These are phyloP conservation scores for Drosophila birchii DNA, from an alignment of 2,888 invertebrate genomes.

Conservation along the genomic window DNA sequence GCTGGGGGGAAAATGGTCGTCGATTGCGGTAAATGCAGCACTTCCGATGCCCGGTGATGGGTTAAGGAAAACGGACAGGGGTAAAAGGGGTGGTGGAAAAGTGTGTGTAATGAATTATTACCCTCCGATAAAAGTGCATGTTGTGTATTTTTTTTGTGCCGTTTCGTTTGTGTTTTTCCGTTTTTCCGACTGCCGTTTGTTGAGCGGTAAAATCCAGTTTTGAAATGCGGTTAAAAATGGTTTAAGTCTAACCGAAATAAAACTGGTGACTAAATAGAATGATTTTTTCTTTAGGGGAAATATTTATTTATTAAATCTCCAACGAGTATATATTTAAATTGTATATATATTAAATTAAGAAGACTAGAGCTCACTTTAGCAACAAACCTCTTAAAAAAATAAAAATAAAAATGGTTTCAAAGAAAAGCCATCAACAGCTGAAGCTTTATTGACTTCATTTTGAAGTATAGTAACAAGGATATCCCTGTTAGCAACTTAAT, in stretches of 20 bases:
- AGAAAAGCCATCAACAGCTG: neutral
- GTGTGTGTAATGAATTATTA: constrained; percentile 82
- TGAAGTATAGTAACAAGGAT: neutral
- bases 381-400: too few species aligned
- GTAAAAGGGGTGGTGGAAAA: constrained; percentile 50
- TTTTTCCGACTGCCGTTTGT: constrained; percentile 16
- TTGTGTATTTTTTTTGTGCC: constrained; percentile 50
- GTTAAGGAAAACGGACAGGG: constrained; percentile 51
- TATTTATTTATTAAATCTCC: neutral
- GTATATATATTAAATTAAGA: too few species aligned
- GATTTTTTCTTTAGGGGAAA: neutral
- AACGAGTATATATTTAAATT: too few species aligned
- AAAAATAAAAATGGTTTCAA: too few species aligned
- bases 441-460: neutral
- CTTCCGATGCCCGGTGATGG: constrained; percentile 73
- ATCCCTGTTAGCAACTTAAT: too few species aligned
- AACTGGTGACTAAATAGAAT: neutral
- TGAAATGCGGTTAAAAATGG: constrained; percentile 21
- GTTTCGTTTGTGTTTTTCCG: constrained; percentile 42
- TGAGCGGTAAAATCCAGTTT: constrained; percentile 18
- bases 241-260: constrained; percentile 12
- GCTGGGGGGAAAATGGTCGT: constrained; percentile 43
- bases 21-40: constrained; percentile 77
- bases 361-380: too few species aligned
- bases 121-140: constrained; percentile 81